These are phyloP conservation scores for Callipepla californica DNA, from an alignment of 2,113 vertebrate species.

Conservation along the genomic window DNA sequence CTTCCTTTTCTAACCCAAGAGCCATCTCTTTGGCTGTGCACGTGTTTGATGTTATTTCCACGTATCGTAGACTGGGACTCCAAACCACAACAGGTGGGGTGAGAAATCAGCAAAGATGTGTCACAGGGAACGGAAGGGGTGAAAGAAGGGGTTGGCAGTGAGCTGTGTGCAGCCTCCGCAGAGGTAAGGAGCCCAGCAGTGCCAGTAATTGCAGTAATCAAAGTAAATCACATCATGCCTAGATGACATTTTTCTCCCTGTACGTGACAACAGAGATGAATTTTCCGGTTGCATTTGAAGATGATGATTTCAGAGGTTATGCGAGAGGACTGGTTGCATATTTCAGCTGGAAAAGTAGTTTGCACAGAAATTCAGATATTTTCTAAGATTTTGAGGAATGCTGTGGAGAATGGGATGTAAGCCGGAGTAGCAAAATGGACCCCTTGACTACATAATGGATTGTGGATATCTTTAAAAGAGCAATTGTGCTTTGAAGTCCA, in stretches of 20 bases:
- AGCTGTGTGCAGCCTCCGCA: neutral
- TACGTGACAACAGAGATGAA: neutral
- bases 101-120: neutral
- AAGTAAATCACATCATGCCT: neutral
- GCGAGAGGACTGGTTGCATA: neutral
- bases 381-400: neutral
- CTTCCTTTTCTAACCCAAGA: neutral
- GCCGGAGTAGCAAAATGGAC: neutral
- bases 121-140: neutral
- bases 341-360: neutral
- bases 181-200: neutral
- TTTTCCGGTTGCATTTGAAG: neutral
- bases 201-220: neutral
- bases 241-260: neutral
- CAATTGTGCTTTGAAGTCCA: constrained; percentile 30
- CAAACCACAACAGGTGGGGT: neutral
- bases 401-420: neutral
- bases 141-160: neutral
- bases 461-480: neutral
- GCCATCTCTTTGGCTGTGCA: neutral
- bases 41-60: neutral
- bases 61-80: fast-evolving
- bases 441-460: neutral
- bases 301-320: neutral
- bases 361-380: neutral